Percentiles rank a stretch among this genome's conserved stretches.
These are phyloP conservation scores for Hormaphis cornu DNA, from an alignment of 1,140 invertebrate genomes.

Conservation along the genomic window DNA sequence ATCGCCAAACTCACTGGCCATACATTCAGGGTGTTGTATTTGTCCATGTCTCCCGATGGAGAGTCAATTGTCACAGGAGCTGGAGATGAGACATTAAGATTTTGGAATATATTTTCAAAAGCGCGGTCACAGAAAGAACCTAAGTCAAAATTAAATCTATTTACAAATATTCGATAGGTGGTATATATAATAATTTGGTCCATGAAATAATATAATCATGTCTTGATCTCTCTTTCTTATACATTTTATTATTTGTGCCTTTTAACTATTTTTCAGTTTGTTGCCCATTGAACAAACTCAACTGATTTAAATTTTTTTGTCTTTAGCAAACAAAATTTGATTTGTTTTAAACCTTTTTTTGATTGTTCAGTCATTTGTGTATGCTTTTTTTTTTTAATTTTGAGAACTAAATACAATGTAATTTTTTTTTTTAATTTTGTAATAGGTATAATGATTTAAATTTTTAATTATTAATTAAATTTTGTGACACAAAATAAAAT, in stretches of 20 bases:
- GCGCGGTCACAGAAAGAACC: slow-evolving; percentile 56
- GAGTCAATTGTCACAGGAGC: slow-evolving; percentile 99
- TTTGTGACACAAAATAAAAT: background rate
- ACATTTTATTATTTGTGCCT: slow-evolving; percentile 27
- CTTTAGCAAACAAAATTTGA: slow-evolving; percentile 11
- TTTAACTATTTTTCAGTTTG: slow-evolving; percentile 20
- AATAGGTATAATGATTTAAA: background rate
- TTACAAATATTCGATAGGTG: slow-evolving; percentile 31
- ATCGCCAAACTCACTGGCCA: slow-evolving; percentile 98
- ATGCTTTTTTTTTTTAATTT: background rate
- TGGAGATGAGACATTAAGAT: slow-evolving; percentile 95
- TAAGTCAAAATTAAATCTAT: slow-evolving; percentile 31
- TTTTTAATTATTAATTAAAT: background rate
- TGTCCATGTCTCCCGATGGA: slow-evolving; percentile 97
- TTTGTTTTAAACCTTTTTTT: slow-evolving; percentile 1
- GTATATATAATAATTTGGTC: slow-evolving; percentile 4
- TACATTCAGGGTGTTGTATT: slow-evolving; percentile 90
- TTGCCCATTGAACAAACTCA: slow-evolving; percentile 29
- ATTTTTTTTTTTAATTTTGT: slow-evolving; percentile 3
- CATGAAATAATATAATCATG: background rate
- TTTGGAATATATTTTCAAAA: slow-evolving; percentile 99
- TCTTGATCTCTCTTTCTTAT: slow-evolving; percentile 31
- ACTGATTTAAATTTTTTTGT: slow-evolving; percentile 4
- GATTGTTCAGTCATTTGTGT: background rate
- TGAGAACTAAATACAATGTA: background rate